Conservation (phyloP, 2,888 invertebrate species). For the Azorinus chamasolen region DNA sequence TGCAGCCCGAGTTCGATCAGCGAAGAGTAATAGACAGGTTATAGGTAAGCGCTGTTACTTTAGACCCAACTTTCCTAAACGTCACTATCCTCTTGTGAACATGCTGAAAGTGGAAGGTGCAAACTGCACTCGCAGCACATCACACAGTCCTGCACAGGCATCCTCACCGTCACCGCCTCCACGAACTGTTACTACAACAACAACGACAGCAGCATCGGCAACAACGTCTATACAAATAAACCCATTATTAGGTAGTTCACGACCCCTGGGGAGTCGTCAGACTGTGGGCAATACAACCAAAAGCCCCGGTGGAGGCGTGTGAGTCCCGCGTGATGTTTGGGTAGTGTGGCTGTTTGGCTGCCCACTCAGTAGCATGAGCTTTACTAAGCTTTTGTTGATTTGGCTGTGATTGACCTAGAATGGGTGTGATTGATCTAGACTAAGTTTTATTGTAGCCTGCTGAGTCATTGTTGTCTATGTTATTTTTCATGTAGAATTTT, state of each 20-base stretch:
- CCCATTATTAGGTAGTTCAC: conserved; percentile 52
- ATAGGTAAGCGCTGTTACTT: conserved; percentile 72
- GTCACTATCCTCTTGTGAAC: conserved; percentile 57
- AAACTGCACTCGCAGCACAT: conserved; percentile 38
- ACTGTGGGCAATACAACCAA: conserved; percentile 40
- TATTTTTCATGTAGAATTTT: too few relatives aligned
- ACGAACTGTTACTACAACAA: conserved; percentile 35
- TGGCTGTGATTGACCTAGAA: too few relatives aligned
- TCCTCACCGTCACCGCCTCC: conserved; percentile 47
- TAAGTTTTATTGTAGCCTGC: too few relatives aligned
- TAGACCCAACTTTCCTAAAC: conserved; percentile 54
- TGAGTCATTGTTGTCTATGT: too few relatives aligned
- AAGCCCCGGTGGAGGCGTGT: conserved; percentile 56
- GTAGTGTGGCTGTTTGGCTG: too few relatives aligned
- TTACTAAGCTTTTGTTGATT: too few relatives aligned
- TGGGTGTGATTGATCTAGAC: too few relatives aligned
- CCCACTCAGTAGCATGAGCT: too few relatives aligned
- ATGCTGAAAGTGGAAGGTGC: conserved; percentile 63
- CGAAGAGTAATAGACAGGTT: conserved; percentile 70
- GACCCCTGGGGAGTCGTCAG: conserved; percentile 39
- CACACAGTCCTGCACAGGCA: conserved; percentile 8
- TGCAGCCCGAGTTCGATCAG: conserved; percentile 70
- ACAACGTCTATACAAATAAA: conserved; percentile 27
- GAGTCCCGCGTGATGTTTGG: conserved; percentile 26
- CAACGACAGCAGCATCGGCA: too few relatives aligned